Conservation (phyloP, 2,797 vertebrate genomes). For the Schizopygopsis pylzovi region DNA sequence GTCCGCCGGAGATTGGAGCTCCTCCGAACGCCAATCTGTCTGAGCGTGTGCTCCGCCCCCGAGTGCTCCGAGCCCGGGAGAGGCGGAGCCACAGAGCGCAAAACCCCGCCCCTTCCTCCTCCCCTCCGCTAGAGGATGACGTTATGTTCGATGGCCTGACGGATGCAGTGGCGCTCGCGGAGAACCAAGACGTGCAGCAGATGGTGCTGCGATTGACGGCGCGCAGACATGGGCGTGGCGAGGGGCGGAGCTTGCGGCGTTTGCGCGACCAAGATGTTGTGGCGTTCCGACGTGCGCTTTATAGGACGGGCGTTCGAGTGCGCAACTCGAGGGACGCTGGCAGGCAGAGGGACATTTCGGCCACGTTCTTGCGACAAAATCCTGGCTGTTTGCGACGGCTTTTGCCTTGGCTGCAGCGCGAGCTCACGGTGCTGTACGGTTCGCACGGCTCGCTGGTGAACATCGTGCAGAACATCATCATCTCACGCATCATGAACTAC, state of each 20-base stretch:
- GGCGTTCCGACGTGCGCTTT: constrained; percentile 89
- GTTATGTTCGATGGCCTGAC: constrained; percentile 83
- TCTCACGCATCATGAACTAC: constrained; percentile 89
- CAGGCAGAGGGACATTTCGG: constrained; percentile 87
- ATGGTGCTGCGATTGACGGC: constrained; percentile 84
- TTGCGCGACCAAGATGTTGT: constrained; percentile 89
- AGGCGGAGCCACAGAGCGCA: constrained; percentile 36
- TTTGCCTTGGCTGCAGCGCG: constrained; percentile 91
- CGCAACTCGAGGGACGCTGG: constrained; percentile 85
- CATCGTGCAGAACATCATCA: constrained; percentile 92
- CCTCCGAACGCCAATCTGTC: constrained; percentile 73
- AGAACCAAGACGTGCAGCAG: constrained; percentile 78
- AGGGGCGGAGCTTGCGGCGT: constrained; percentile 80
- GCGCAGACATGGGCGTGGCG: constrained; percentile 78
- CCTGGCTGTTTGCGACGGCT: constrained; percentile 91
- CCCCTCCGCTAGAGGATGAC: constrained; percentile 81
- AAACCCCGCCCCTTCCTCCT: constrained; percentile 41
- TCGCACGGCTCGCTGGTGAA: constrained; percentile 89
- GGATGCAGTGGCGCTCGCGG: constrained; percentile 58
- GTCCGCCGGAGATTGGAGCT: constrained; percentile 74
- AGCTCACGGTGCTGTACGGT: constrained; percentile 89
- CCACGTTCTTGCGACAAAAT: constrained; percentile 89
- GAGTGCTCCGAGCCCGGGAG: constrained; percentile 16
- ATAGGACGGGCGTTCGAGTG: constrained; percentile 86
- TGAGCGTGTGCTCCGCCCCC: constrained; percentile 53